phyloP scores from a whole-genome alignment of 2,888 invertebrate species.

The Bibio marci region DNA sequence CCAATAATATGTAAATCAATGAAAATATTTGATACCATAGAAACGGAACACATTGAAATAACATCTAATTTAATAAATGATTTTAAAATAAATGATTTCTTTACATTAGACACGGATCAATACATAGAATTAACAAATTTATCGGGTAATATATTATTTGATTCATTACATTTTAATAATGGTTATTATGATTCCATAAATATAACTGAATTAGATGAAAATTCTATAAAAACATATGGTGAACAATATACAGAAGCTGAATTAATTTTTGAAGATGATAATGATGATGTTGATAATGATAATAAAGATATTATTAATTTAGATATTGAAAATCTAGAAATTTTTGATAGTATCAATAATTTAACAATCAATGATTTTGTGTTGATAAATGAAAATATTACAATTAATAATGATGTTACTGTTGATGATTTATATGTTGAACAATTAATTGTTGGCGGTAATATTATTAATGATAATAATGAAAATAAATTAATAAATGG shows the following conservation, averaged over 20 bases:
- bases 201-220: constrained; percentile 26
- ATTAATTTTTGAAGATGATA: constrained; percentile 23
- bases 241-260: constrained; percentile 25
- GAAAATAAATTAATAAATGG: constrained; percentile 15
- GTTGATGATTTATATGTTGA: constrained; percentile 21
- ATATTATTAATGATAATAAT: constrained; percentile 12
- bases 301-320: constrained; percentile 11
- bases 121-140: constrained; percentile 24
- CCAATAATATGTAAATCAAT: constrained; percentile 15
- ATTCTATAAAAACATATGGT: constrained; percentile 26
- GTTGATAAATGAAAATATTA: constrained; percentile 16
- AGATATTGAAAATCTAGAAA: constrained; percentile 20
- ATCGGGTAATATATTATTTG: constrained; percentile 29
- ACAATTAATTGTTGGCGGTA: constrained; percentile 22
- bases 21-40: constrained; percentile 32
- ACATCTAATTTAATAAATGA: constrained; percentile 29
- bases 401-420: constrained; percentile 12
- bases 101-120: constrained; percentile 33
- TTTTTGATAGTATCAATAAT: constrained; percentile 25
- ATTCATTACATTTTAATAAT: constrained; percentile 24
- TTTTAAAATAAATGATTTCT: constrained; percentile 28
- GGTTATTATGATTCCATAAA: constrained; percentile 30
- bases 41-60: constrained; percentile 24
- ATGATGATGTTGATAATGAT: too few species aligned
- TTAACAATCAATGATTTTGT: constrained; percentile 17